Base-by-base conservation (phyloP, 2,888 invertebrate genomes). In the Torymus aiolomorphi region DNA sequence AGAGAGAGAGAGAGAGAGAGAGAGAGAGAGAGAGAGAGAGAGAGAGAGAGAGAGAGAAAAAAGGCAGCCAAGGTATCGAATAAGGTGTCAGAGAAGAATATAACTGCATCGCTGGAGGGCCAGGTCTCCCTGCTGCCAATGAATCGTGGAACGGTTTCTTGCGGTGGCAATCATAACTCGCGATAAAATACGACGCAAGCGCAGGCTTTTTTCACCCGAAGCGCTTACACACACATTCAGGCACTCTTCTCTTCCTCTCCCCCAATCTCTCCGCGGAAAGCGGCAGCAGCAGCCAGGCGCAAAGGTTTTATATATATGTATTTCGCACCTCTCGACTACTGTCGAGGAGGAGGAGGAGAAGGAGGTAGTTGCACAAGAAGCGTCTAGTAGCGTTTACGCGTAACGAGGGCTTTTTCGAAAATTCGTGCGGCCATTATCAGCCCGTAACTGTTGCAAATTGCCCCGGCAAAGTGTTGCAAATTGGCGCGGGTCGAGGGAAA, bases 151-250 rank as follows among this genome's bases (percentile, higher is more conserved):
- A 76, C 69, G 81, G 84, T 87, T 86, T 86, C 87, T 85, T 84
- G 84, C 83, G 81, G 82, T 84, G 82, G 85, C 86, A 86, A 88
- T 87, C 88, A 86, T 87, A 88, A 88, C 86, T 86, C 86, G 84
- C 82, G 84, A 87, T 88, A 86, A 88, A 88, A 86, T 87, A 88
- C 84, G 87, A 84, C 74, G 63, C 42, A 10, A 42, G 72, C 66
- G 84, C 74, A 61, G 75, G 66, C 71, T 42, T 72, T 80, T 78
- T 76, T 78, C 18, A 54, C 56, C 73, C 52, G 63, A 11, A 69
- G 69, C 69, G 56, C 31, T 69, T 42, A 42, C 42, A 42, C 8
- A 42, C 42, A 8, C 8, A 42, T 10, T 8, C 42, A 42, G 1
- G 8, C 8, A 14, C 52, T 61, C 49, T 61, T 49, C 59, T 14